These are phyloP conservation scores for Sapayoa aenigma DNA, from an alignment of 2,113 vertebrate genomes.

Conservation along the genomic window DNA sequence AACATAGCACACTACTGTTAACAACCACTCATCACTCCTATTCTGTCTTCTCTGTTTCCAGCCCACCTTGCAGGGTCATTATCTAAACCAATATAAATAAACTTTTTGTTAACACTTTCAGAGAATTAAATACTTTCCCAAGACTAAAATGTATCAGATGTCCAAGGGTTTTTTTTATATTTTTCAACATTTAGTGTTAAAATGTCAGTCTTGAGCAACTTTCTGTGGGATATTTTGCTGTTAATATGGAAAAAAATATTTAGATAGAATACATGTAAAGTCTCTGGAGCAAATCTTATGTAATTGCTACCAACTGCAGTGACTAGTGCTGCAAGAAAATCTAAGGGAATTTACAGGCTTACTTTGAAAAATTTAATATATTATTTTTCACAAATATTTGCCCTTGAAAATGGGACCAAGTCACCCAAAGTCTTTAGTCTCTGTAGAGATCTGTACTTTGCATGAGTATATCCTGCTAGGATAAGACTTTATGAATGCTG, in stretches of 20 bases:
- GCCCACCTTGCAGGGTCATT: not conserved
- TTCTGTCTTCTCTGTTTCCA: not conserved
- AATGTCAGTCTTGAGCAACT: not conserved
- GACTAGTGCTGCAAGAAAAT: not conserved
- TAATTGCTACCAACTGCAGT: not conserved
- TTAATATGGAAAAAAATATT: constrained; percentile 14
- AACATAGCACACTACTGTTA: not conserved
- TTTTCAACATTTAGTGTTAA: not conserved
- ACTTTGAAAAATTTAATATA: not conserved
- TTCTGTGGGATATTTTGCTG: not conserved
- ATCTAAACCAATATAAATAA: not conserved
- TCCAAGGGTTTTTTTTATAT: not conserved
- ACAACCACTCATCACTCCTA: not conserved
- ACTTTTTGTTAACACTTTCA: not conserved
- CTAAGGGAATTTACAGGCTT: not conserved
- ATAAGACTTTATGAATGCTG: not conserved
- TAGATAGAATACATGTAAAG: not conserved
- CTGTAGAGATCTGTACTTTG: not conserved
- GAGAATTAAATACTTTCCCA: not conserved
- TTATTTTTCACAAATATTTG: not conserved
- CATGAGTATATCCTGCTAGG: not conserved
- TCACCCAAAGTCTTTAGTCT: not conserved
- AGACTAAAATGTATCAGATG: not conserved
- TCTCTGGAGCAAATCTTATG: not conserved
- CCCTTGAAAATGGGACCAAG: not conserved